Conservation (phyloP, 2,797 vertebrate genomes). For the Chanos chanos region DNA sequence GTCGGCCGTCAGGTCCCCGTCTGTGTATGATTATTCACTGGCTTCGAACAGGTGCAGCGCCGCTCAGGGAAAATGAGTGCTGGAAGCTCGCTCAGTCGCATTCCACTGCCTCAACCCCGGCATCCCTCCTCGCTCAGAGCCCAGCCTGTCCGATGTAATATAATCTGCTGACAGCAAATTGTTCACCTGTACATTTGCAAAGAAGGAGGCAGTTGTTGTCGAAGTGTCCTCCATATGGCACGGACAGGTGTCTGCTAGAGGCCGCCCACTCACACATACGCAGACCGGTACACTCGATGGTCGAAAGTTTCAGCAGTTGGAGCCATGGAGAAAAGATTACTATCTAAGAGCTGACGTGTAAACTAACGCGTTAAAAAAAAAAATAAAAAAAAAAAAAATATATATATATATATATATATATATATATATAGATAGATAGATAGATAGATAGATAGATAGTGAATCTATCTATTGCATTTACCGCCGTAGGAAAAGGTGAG, state of each 20-base stretch:
- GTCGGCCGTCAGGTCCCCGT: conserved; percentile 27
- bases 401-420: no score
- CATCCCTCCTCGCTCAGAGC: conserved; percentile 2
- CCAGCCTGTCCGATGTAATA: conserved; percentile 36
- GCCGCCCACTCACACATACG: neutral
- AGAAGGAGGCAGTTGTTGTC: conserved; percentile 23
- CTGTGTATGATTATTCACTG: conserved; percentile 38
- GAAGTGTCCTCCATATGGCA: conserved; percentile 34
- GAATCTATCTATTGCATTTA: no score
- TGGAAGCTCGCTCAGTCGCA: neutral
- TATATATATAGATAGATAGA: no score
- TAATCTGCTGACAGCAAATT: conserved; percentile 38
- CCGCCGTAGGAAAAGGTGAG: no score
- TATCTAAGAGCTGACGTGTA: neutral
- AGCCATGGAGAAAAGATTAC: neutral
- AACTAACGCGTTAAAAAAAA: neutral
- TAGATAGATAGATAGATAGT: no score
- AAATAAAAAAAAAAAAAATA: no score
- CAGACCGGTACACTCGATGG: neutral
- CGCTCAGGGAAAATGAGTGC: conserved; percentile 19
- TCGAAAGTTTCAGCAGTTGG: no score
- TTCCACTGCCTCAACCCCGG: conserved; percentile 14
- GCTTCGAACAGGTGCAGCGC: conserved; percentile 38
- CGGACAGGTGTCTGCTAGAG: conserved; percentile 27
- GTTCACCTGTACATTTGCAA: conserved; percentile 35